These are phyloP conservation scores for Torymus tubicola DNA, from an alignment of 2,888 invertebrate genomes.

Conservation along the genomic window DNA sequence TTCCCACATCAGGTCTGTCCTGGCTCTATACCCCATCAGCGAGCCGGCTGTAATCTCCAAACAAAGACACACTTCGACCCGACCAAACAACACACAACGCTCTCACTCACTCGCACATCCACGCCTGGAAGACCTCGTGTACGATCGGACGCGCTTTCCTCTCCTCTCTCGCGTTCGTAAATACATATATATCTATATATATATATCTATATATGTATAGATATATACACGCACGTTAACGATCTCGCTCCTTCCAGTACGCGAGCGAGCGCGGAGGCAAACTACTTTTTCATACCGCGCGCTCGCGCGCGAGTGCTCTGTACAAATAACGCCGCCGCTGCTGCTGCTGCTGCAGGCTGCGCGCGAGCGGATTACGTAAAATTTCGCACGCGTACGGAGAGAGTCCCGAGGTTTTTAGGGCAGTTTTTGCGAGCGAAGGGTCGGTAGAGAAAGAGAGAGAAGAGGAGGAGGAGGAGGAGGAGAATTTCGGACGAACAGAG, in stretches of 20 bases:
- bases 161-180: not conserved
- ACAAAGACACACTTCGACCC: too few species aligned
- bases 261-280: constrained; percentile 40
- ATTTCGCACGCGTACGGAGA: constrained; percentile 21
- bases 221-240: constrained; percentile 19
- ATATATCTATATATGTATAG: not conserved
- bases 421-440: not conserved
- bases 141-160: too few species aligned
- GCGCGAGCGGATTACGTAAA: constrained; percentile 23
- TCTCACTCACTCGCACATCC: too few species aligned
- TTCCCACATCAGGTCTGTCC: too few species aligned
- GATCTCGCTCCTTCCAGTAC: constrained; percentile 26
- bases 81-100: too few species aligned
- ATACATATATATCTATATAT: not conserved
- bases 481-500: too few species aligned
- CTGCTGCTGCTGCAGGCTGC: not conserved
- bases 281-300: constrained; percentile 46
- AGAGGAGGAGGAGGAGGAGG: too few species aligned
- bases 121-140: too few species aligned
- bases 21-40: too few species aligned
- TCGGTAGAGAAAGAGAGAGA: too few species aligned
- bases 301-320: constrained; percentile 12
- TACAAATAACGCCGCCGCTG: constrained; percentile 15
- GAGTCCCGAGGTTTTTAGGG: not conserved
- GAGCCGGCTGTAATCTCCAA: too few species aligned